phyloP scores from a whole-genome alignment of 2,888 invertebrate genomes.

The Pachycephus smyrnensis region DNA sequence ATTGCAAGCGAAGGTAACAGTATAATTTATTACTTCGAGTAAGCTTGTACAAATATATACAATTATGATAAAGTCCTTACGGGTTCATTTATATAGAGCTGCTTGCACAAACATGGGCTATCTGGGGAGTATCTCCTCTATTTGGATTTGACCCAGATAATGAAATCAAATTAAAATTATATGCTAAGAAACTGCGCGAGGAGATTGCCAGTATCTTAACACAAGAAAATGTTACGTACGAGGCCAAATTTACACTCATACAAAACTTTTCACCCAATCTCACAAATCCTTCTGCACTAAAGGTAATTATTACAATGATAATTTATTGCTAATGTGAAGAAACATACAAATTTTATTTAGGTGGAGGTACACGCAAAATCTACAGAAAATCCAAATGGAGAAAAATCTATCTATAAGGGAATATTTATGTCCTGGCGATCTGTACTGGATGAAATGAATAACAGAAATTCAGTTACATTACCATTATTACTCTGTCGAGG shows the following conservation, averaged over 20 bases:
- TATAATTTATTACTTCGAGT: not conserved
- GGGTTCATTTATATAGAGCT: slow-evolving; percentile 43
- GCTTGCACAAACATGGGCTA: slow-evolving; percentile 56
- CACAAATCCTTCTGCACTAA: slow-evolving; percentile 43
- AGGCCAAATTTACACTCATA: slow-evolving; percentile 43
- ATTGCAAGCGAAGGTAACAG: not conserved
- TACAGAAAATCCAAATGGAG: slow-evolving; percentile 15
- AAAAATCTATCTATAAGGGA: slow-evolving; percentile 53
- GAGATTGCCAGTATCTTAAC: slow-evolving; percentile 49
- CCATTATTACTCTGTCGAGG: slow-evolving; percentile 61
- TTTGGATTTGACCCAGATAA: slow-evolving; percentile 50
- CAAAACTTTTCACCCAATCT: slow-evolving; percentile 35
- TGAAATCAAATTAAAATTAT: slow-evolving; percentile 55
- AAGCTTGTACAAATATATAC: not conserved
- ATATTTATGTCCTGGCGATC: slow-evolving; percentile 56
- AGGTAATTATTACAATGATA: slow-evolving; percentile 35
- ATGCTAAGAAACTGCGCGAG: slow-evolving; percentile 58
- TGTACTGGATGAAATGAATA: slow-evolving; percentile 15
- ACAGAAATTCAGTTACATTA: slow-evolving; percentile 40
- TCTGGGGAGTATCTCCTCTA: slow-evolving; percentile 58
- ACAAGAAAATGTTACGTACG: slow-evolving; percentile 53
- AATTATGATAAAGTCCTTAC: slow-evolving; percentile 8
- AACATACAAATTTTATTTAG: slow-evolving; percentile 25
- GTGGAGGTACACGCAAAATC: slow-evolving; percentile 40
- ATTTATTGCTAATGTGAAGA: not conserved